phyloP scores from a whole-genome alignment of 2,797 vertebrate genomes.

The Eptatretus atami region DNA sequence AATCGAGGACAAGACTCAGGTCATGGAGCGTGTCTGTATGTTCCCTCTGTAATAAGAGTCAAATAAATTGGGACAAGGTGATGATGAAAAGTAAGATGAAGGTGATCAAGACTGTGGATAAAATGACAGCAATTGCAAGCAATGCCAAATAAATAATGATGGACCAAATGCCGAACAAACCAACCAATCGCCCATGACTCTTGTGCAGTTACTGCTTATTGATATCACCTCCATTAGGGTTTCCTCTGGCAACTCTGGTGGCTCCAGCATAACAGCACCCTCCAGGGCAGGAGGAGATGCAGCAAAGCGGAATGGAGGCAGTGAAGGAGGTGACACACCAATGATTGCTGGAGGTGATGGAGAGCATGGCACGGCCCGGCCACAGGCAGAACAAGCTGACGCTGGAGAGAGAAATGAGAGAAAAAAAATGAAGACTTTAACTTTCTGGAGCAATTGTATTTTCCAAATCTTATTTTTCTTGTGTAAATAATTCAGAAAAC shows the following conservation, averaged over 20 bases:
- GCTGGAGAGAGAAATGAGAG: not conserved
- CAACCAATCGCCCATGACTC: not conserved
- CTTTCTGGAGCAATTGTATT: too few species aligned
- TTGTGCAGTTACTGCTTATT: not conserved
- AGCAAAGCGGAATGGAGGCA: conserved; percentile 31
- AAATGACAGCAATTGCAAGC: not conserved
- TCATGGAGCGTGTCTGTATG: conserved; percentile 48
- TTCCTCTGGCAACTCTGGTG: conserved; percentile 57
- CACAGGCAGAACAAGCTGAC: not conserved
- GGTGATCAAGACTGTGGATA: not conserved
- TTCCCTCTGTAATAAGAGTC: conserved; percentile 22
- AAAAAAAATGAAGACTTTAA: too few species aligned
- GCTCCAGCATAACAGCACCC: conserved; percentile 33
- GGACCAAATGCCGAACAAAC: not conserved
- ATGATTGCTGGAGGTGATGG: not conserved
- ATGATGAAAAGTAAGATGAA: not conserved
- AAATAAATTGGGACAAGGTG: not conserved
- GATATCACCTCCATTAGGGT: conserved; percentile 62
- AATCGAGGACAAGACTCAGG: conserved; percentile 49
- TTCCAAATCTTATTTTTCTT: too few species aligned
- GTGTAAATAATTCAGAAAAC: too few species aligned
- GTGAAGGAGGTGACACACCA: conserved; percentile 5
- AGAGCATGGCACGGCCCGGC: not conserved
- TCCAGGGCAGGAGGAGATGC: conserved; percentile 30
- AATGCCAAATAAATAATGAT: not conserved